Conservation (phyloP, 2,888 invertebrate species). For the Allygus modestus region DNA sequence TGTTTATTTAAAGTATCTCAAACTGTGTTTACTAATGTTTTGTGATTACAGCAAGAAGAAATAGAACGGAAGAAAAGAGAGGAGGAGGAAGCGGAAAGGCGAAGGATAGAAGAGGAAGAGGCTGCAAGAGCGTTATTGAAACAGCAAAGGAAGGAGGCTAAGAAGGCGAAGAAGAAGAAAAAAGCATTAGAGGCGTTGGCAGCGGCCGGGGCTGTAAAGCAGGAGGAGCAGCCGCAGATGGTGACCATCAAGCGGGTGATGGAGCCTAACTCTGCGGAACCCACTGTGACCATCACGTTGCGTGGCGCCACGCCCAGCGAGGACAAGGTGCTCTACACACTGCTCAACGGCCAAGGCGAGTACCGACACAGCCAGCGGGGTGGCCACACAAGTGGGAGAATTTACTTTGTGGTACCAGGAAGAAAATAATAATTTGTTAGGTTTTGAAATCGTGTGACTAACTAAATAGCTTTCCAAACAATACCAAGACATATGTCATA, state of each 20-base stretch:
- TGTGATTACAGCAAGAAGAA: slow-evolving; percentile 76
- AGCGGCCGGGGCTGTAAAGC: slow-evolving; percentile 54
- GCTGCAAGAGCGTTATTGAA: slow-evolving; percentile 69
- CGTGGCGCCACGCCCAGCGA: slow-evolving; percentile 86
- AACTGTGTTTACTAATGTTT: too few species aligned
- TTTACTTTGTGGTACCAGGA: slow-evolving; percentile 9
- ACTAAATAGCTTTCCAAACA: too few species aligned
- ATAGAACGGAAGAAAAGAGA: slow-evolving; percentile 73
- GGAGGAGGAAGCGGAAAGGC: slow-evolving; percentile 74
- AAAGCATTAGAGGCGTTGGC: slow-evolving; percentile 63
- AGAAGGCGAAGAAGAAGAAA: slow-evolving; percentile 67
- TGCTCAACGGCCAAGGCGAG: slow-evolving; percentile 76
- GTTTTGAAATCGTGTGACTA: too few species aligned
- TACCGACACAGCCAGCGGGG: not conserved
- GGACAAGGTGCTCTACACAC: slow-evolving; percentile 85
- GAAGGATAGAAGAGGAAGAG: slow-evolving; percentile 74
- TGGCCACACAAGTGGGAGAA: slow-evolving; percentile 45
- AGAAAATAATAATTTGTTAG: too few species aligned
- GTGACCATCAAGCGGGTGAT: slow-evolving; percentile 86
- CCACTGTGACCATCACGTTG: slow-evolving; percentile 86
- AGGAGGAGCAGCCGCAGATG: slow-evolving; percentile 74
- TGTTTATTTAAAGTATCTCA: too few species aligned
- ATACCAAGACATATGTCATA: too few species aligned
- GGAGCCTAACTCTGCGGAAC: slow-evolving; percentile 81
- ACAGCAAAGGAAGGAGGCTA: slow-evolving; percentile 61